phyloP scores from a whole-genome alignment of 35 echinoderm and acorn worm species.

The Antedon bifida region DNA sequence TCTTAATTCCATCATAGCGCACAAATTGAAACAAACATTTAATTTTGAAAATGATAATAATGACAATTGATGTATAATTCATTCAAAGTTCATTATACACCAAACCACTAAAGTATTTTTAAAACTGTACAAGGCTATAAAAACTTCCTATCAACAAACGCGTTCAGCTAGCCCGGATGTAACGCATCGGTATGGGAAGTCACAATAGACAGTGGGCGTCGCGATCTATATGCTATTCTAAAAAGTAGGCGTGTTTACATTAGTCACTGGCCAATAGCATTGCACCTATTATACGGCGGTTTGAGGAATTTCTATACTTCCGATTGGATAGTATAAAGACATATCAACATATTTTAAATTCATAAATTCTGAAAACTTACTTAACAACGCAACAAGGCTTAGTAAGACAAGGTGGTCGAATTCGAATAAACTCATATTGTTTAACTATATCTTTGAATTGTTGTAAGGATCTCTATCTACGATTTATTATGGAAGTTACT shows the following conservation, averaged over 20 bases:
- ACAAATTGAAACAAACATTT: too few relatives aligned
- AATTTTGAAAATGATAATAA: too few relatives aligned
- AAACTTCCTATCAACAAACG: not conserved
- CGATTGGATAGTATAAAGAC: not conserved
- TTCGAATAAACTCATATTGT: not conserved
- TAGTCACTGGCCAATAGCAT: not conserved
- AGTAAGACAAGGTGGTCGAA: not conserved
- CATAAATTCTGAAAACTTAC: not conserved
- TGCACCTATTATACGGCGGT: not conserved
- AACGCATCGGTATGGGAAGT: not conserved
- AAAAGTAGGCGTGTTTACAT: not conserved
- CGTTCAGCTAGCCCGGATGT: not conserved
- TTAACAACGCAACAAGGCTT: not conserved
- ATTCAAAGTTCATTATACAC: too few relatives aligned
- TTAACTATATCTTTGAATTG: not conserved
- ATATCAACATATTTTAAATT: not conserved
- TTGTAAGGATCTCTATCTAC: not conserved
- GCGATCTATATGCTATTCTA: not conserved
- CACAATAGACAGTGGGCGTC: not conserved
- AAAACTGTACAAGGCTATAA: not conserved
- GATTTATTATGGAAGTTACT: not conserved
- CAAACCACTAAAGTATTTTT: too few relatives aligned
- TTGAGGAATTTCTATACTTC: not conserved
- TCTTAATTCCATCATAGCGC: too few relatives aligned
- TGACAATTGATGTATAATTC: too few relatives aligned